Base-by-base conservation (phyloP, 2,888 invertebrate species). In the Drosophila pseudotalamancana region DNA sequence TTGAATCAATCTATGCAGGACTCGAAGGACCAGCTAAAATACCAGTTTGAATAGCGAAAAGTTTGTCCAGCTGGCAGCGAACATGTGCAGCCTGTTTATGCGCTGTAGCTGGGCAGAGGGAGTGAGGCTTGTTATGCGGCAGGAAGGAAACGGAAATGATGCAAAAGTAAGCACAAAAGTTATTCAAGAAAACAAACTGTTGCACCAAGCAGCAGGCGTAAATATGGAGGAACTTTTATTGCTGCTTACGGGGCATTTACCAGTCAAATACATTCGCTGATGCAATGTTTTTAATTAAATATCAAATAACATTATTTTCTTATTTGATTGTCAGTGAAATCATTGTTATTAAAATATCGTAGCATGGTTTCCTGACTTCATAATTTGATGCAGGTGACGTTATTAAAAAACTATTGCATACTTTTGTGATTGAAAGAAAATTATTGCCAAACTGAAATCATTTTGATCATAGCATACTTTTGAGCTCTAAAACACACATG, bases 1-100 rank as follows among this genome's bases (percentile, higher is more conserved):
- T 73, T 73, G 70, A 73, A 73, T 76, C 46, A 37, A 59, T 46
- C 57, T 25, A 55, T 48, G 59, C 14, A 43, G 23, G 29, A 27
- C n/a, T 57, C 23, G 27, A 1, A 18, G 18, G 18, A 42, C 55
- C 16, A 29, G 8, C 23, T 19, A 12, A 29, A 45, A 6, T 16
- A 21, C 31, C 16, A 39, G n/a, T 11, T 50, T 49, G 35, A 50
- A 39, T 35, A 29, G 46, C 40, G 14, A 48, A 66, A 67, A 50
- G 25, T 66, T 67, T 48, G 37, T 21, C 32, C 18, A 40, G 34
- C 12, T 50, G 25, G 19, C 23, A 51, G n/a, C 6, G 14, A 12
- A 27, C 39, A 53, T 32, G 31, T 45, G 40, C 27, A 2, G 14
- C 12, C 19, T 14, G 23, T 8, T 11, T 14, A 8, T 37, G 25